Evolutionary conservation across 35 echinoderm and acorn worm species (phyloP), one percentile per base, ranked within the genome.

Genomic region (Acanthaster planci): DNA sequence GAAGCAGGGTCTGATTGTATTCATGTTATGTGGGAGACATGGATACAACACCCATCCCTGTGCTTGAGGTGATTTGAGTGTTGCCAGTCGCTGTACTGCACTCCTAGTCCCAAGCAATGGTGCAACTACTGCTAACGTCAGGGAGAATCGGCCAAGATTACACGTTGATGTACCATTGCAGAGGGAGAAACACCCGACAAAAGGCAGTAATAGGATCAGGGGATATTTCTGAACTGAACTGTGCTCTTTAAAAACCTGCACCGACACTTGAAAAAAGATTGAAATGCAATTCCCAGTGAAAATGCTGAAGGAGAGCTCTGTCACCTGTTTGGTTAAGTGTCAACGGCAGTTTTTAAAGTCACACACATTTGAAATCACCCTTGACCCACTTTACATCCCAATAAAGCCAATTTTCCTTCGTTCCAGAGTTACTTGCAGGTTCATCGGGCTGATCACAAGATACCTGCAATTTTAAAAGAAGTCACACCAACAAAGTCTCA

Each of bases 391-490:
- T 19, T 26, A 14, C 34, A 29, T 72, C 23, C 23, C 29, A 72
- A 26, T 72, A 31, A 34, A 34, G 64, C 64, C 34, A 31, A 26
- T 29, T 72, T 72, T 72, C 64, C 9, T 72, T 72, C 64, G 30
- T 72, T 31, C 64, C 64, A 72, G 34, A 72, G 34, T 72, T 72
- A 29, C 23, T 72, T 72, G 64, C 64, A 72, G 64, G 64, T 72
- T 72, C 64, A 29, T 27, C 64, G 14, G 26, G 64, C 64, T 72
- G 64, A 72, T 15, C 30, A 26, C 64, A 72, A 72, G 64, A 72
- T 72, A 72, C 64, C 64, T 72, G 64, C 64, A 72, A 30, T 26
- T 14, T 26, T 72, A 5, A 72, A 35, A 35, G 64, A 26, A 72
- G 64, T 29, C 26, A 72, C 34, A 72, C 64, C 64, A 72, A 72